Conservation (phyloP, 1,140 invertebrate species). For the Drosophila bocqueti region DNA sequence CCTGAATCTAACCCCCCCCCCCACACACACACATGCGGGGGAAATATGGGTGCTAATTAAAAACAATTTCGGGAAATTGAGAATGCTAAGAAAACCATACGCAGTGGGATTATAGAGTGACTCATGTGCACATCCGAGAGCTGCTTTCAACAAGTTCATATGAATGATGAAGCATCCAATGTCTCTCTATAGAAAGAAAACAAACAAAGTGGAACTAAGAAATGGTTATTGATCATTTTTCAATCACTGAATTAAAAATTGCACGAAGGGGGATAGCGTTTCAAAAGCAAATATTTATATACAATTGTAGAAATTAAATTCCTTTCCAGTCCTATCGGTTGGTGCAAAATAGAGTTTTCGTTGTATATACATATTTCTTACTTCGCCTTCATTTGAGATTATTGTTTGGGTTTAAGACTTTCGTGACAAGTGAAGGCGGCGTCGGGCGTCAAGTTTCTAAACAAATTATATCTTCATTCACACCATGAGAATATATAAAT, state of each 20-base stretch:
- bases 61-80: neutral
- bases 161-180: neutral
- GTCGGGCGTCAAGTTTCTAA: too few relatives aligned
- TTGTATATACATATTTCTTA: too few relatives aligned
- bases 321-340: too few relatives aligned
- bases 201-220: neutral
- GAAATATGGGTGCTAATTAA: constrained; percentile 4
- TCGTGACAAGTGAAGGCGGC: too few relatives aligned
- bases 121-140: neutral
- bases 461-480: too few relatives aligned
- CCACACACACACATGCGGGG: neutral
- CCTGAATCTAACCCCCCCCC: neutral
- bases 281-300: too few relatives aligned
- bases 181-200: neutral
- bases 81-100: constrained; percentile 1
- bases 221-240: neutral
- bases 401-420: too few relatives aligned
- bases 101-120: constrained; percentile 5
- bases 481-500: too few relatives aligned
- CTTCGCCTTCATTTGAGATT: too few relatives aligned
- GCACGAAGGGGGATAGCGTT: neutral
- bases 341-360: too few relatives aligned
- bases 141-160: neutral
- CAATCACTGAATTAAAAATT: neutral
- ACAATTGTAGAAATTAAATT: too few relatives aligned